These are phyloP conservation scores for Urophycis tenuis DNA, from an alignment of 2,797 vertebrate genomes.

Conservation along the genomic window DNA sequence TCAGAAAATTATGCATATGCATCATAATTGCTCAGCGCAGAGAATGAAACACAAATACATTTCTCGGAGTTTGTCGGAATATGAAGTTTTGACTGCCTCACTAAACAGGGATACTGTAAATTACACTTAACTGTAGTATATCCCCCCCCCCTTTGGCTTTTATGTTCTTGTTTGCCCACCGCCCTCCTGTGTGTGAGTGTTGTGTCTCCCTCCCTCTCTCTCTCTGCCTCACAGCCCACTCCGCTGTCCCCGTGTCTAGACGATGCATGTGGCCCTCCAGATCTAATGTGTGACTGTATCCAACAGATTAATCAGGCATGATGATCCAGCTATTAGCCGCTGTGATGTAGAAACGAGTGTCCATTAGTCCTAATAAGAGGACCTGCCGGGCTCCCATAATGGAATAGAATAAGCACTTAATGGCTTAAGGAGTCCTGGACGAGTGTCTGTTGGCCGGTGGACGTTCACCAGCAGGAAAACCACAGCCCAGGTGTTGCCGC, in stretches of 20 bases:
- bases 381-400: slow-evolving; percentile 38
- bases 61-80: neutral
- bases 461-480: neutral
- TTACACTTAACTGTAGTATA: neutral
- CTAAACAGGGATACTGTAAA: neutral
- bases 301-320: slow-evolving; percentile 56
- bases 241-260: slow-evolving; percentile 17
- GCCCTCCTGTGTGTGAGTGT: slow-evolving; percentile 4
- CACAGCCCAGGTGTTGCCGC: neutral
- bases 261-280: slow-evolving; percentile 21
- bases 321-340: slow-evolving; percentile 49
- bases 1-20: slow-evolving; percentile 2
- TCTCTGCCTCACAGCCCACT: slow-evolving; percentile 1
- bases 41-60: neutral
- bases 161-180: neutral
- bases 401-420: slow-evolving; percentile 39
- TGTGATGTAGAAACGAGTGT: slow-evolving; percentile 62
- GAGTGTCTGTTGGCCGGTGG: too few relatives aligned
- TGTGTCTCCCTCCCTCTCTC: slow-evolving; percentile 10
- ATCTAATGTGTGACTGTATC: slow-evolving; percentile 37
- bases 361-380: slow-evolving; percentile 54
- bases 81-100: neutral
- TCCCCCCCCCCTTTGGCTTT: neutral
- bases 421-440: slow-evolving; percentile 13
- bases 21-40: slow-evolving; percentile 1